These are phyloP conservation scores for Leucophora obtusa DNA, from an alignment of 2,888 invertebrate species.

Conservation along the genomic window DNA sequence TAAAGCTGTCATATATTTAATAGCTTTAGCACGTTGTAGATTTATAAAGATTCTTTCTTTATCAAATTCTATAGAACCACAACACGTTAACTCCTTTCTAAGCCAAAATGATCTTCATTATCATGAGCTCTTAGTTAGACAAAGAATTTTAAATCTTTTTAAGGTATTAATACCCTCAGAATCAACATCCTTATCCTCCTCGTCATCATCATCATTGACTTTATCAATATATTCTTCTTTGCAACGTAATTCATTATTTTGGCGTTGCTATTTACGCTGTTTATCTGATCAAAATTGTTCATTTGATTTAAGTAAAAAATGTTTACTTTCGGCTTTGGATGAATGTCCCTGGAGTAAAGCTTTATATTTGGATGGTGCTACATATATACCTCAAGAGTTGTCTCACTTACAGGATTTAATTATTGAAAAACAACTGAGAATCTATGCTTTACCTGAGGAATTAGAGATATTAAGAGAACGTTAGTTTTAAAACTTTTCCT, in stretches of 20 bases:
- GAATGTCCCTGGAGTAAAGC: conserved; percentile 84
- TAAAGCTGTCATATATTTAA: conserved; percentile 79
- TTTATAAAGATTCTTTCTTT: conserved; percentile 62
- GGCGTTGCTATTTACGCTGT: conserved; percentile 83
- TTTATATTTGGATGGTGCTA: conserved; percentile 84
- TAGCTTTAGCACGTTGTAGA: conserved; percentile 77
- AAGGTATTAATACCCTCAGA: conserved; percentile 68
- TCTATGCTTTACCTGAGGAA: conserved; percentile 88
- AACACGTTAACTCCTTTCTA: not conserved
- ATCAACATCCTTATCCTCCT: not conserved
- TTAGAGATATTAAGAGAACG: conserved; percentile 81
- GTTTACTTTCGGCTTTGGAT: conserved; percentile 81
- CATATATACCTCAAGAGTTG: conserved; percentile 82
- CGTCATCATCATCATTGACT: conserved; percentile 13
- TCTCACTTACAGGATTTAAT: conserved; percentile 86
- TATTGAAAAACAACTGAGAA: conserved; percentile 86
- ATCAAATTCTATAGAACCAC: not conserved
- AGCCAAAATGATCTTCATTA: conserved; percentile 60
- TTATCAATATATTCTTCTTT: conserved; percentile 63
- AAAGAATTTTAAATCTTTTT: conserved; percentile 74
- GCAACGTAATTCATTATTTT: conserved; percentile 79
- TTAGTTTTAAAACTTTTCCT: conserved; percentile 21
- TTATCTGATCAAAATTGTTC: conserved; percentile 76
- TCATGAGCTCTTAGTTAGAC: conserved; percentile 69
- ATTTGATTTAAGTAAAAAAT: conserved; percentile 74